phyloP scores from a whole-genome alignment of 2,113 vertebrate species.

The Prietella phreatophila region DNA sequence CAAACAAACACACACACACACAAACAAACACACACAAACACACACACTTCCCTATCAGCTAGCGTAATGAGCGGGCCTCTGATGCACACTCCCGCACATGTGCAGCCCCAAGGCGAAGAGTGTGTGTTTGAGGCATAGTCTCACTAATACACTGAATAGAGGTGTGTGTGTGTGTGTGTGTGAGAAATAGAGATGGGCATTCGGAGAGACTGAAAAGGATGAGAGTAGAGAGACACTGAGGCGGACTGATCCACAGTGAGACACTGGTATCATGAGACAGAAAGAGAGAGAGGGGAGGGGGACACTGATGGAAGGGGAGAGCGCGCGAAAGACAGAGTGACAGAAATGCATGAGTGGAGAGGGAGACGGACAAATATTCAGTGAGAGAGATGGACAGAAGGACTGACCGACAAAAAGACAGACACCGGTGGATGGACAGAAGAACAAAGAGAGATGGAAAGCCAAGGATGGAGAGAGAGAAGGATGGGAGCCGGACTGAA shows the following conservation, averaged over 20 bases:
- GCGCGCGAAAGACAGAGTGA: not conserved
- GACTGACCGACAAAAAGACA: not conserved
- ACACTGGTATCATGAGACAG: not conserved
- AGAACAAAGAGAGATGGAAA: not conserved
- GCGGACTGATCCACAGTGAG: not conserved
- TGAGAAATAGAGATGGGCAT: too few species aligned
- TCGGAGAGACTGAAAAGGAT: too few species aligned
- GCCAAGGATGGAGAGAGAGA: not conserved
- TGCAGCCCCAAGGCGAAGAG: slow-evolving; percentile 54
- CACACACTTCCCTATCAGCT: slow-evolving; percentile 36
- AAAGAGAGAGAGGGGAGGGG: too few species aligned
- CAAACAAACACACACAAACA: not conserved
- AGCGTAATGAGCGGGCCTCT: slow-evolving; percentile 62
- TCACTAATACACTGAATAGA: too few species aligned
- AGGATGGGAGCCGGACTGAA: too few species aligned
- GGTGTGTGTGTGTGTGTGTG: too few species aligned
- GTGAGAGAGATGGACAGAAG: not conserved
- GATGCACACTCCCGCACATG: slow-evolving; percentile 48
- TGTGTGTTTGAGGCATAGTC: too few species aligned
- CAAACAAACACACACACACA: slow-evolving; percentile 5
- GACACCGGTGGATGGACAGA: not conserved
- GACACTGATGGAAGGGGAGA: too few species aligned
- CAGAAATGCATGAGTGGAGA: not conserved
- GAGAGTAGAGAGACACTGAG: not conserved
- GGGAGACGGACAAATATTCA: not conserved